These are phyloP conservation scores for Squalus acanthias DNA, from an alignment of 2,797 vertebrate species.

Conservation along the genomic window DNA sequence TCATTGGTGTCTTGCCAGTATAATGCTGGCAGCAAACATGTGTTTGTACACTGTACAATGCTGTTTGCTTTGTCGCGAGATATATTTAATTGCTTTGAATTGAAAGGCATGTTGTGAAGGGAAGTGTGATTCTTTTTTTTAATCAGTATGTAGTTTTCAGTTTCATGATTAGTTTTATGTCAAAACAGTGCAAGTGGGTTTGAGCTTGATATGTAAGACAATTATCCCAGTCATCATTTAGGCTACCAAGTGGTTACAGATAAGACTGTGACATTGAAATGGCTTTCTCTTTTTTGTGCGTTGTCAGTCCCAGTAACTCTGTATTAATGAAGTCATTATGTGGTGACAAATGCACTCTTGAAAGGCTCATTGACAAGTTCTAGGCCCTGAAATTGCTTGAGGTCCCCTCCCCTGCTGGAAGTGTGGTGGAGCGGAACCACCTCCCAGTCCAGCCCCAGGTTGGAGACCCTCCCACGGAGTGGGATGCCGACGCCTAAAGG, in stretches of 20 bases:
- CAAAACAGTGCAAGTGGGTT: not conserved
- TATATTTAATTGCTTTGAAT: not conserved
- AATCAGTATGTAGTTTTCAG: not conserved
- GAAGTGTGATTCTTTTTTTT: not conserved
- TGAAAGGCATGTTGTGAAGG: not conserved
- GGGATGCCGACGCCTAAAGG: not conserved
- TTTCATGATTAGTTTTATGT: not conserved
- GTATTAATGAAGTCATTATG: not conserved
- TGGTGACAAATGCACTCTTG: not conserved
- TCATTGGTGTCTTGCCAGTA: constrained; percentile 39
- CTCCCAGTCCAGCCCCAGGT: not conserved
- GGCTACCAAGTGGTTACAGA: not conserved
- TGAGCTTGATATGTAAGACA: not conserved
- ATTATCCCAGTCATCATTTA: not conserved
- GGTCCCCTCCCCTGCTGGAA: not conserved
- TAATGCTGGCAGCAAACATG: not conserved
- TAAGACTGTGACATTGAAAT: not conserved
- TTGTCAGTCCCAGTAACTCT: not conserved
- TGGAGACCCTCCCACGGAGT: no score
- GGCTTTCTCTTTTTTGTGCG: not conserved
- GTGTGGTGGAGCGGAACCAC: not conserved
- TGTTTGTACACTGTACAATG: not conserved
- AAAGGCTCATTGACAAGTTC: not conserved
- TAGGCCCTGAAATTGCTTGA: not conserved
- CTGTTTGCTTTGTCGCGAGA: not conserved